Percentiles rank a stretch among this genome's conserved stretches.
These are phyloP conservation scores for Callorhinus ursinus DNA, from an alignment of 2,113 vertebrate genomes.

Conservation along the genomic window DNA sequence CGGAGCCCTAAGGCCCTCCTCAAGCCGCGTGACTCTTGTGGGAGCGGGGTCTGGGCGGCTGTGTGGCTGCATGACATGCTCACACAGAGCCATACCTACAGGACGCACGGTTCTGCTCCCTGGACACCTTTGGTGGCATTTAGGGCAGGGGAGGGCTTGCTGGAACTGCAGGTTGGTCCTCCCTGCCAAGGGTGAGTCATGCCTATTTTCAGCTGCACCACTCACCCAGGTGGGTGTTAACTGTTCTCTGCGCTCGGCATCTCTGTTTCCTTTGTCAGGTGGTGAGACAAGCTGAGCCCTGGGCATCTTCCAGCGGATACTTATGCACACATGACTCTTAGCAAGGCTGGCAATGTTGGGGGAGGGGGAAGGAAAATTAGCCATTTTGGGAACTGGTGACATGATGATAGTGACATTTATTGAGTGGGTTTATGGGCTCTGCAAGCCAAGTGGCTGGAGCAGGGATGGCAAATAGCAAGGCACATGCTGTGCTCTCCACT, in stretches of 20 bases:
- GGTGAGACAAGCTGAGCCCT: not conserved
- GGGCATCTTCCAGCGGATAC: not conserved
- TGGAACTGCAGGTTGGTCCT: not conserved
- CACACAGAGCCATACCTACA: not conserved
- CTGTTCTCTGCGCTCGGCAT: not conserved
- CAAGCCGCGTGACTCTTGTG: not conserved
- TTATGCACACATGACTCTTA: not conserved
- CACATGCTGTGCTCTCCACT: rapidly evolving
- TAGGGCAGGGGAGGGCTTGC: not conserved
- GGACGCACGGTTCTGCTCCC: not conserved
- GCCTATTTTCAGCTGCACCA: not conserved
- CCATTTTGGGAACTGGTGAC: not conserved
- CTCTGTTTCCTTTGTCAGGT: rapidly evolving
- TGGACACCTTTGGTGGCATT: not conserved
- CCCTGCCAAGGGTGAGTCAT: not conserved
- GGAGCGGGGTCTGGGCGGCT: not conserved
- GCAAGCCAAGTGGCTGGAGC: not conserved
- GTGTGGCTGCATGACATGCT: not conserved
- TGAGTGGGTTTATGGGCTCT: not conserved
- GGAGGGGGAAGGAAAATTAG: not conserved
- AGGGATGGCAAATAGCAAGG: not conserved
- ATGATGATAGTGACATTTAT: not conserved
- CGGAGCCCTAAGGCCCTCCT: slow-evolving; percentile 23
- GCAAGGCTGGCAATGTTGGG: not conserved
- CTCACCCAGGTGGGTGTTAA: slow-evolving; percentile 20